Conservation (phyloP, 2,113 vertebrate genomes). For the Nesospiza acunhae region DNA sequence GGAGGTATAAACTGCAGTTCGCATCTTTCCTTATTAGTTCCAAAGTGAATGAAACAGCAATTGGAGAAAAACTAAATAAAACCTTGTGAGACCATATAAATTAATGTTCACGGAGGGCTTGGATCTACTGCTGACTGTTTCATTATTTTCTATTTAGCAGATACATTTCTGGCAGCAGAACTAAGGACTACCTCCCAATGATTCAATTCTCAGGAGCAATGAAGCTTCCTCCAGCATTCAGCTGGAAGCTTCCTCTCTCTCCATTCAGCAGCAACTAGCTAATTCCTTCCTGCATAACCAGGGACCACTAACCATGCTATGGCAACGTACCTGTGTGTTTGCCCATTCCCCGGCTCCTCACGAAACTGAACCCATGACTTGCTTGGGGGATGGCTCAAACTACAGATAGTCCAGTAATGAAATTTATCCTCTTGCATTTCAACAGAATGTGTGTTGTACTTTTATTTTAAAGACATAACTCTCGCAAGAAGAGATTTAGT, state of each 20-base stretch:
- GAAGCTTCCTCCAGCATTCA: background rate
- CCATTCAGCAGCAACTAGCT: background rate
- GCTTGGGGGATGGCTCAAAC: background rate
- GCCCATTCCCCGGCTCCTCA: background rate
- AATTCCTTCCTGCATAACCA: background rate
- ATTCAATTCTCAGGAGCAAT: background rate
- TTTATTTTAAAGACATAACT: background rate
- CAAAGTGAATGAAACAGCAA: background rate
- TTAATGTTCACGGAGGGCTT: background rate
- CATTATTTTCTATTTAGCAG: background rate
- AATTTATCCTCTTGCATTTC: background rate
- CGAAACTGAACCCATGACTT: rapidly evolving
- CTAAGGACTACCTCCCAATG: background rate
- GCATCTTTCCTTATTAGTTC: background rate
- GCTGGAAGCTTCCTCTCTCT: background rate
- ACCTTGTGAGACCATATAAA: background rate
- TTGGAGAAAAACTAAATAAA: background rate
- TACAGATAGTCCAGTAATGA: background rate
- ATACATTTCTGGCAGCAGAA: background rate
- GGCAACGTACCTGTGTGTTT: rapidly evolving
- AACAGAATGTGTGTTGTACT: background rate
- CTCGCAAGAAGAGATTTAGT: background rate
- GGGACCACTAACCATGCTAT: background rate
- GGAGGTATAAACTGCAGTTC: background rate
- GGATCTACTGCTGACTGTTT: background rate